Percentiles rank a stretch among this genome's conserved stretches.
These are phyloP conservation scores for Fistularia commersonii DNA, from an alignment of 2,797 vertebrate genomes.

Conservation along the genomic window DNA sequence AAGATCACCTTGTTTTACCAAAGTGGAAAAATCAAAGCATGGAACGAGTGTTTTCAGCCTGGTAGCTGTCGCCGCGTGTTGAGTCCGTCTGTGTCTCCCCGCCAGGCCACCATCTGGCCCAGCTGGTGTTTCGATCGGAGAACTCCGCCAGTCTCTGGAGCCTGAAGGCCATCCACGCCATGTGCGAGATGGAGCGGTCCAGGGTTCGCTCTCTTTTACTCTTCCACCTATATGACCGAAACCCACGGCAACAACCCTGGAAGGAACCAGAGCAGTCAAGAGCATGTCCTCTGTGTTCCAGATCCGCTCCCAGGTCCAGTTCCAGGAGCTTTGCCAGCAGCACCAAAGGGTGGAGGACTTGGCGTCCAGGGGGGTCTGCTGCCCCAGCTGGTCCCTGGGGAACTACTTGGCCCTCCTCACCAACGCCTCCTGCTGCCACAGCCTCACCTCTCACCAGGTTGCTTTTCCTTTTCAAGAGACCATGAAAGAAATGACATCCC, in stretches of 20 bases:
- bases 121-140: slow-evolving; percentile 96
- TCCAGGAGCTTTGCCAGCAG: slow-evolving; percentile 88
- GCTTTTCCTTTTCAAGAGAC: slow-evolving; percentile 4
- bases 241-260: too few species aligned
- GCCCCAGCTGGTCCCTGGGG: slow-evolving; percentile 97
- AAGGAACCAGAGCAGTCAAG: slow-evolving; percentile 7
- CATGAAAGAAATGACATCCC: not conserved
- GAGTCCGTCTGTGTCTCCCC: slow-evolving; percentile 38
- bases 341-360: slow-evolving; percentile 52
- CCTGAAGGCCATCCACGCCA: slow-evolving; percentile 91
- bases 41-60: too few species aligned
- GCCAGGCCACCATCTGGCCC: slow-evolving; percentile 81
- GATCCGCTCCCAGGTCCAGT: slow-evolving; percentile 88
- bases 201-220: slow-evolving; percentile 77
- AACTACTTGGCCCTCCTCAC: slow-evolving; percentile 92
- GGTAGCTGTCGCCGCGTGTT: slow-evolving; percentile 1
- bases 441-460: slow-evolving; percentile 84
- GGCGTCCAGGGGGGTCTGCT: slow-evolving; percentile 79
- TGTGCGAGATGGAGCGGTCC: slow-evolving; percentile 95
- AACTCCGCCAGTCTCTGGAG: slow-evolving; percentile 97
- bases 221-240: slow-evolving; percentile 7
- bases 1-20: too few species aligned
- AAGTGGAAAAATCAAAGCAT: too few species aligned
- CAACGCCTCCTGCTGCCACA: slow-evolving; percentile 91
- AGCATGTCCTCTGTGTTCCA: slow-evolving; percentile 58